Conservation (phyloP, 2,113 vertebrate genomes). For the Cyphomyrus plagiostoma region DNA sequence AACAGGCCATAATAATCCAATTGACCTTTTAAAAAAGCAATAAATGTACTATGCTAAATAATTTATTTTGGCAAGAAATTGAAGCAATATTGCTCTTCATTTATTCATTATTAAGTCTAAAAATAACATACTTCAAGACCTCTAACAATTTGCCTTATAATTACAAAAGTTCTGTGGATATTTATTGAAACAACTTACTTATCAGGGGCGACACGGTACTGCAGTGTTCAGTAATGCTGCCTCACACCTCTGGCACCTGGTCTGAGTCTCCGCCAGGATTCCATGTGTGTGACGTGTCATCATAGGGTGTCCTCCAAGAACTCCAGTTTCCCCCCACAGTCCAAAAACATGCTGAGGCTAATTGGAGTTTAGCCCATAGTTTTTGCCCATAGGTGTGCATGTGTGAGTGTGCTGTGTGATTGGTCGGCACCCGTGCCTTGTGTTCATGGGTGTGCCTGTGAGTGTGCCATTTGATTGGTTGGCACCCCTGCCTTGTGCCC, state of each 20-base stretch:
- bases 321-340: too few relatives aligned
- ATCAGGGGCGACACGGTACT: neutral
- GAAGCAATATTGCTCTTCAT: neutral
- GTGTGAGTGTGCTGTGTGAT: too few relatives aligned
- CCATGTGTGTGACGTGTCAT: too few relatives aligned
- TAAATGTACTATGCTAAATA: neutral
- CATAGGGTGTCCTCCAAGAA: too few relatives aligned
- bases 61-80: neutral
- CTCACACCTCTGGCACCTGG: neutral
- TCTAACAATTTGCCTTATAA: neutral
- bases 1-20: neutral
- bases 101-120: neutral
- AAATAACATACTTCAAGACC: neutral
- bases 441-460: too few relatives aligned
- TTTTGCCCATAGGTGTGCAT: too few relatives aligned
- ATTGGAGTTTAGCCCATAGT: too few relatives aligned
- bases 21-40: constrained; percentile 12
- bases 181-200: neutral
- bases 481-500: too few relatives aligned
- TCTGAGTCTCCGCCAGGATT: too few relatives aligned
- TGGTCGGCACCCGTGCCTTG: too few relatives aligned
- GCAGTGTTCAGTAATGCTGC: neutral
- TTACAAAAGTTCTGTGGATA: neutral
- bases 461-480: too few relatives aligned
- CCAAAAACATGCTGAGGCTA: too few relatives aligned